Evolutionary conservation across 1,140 invertebrate species (phyloP).

Genomic region (Caligus rogercresseyi): DNA sequence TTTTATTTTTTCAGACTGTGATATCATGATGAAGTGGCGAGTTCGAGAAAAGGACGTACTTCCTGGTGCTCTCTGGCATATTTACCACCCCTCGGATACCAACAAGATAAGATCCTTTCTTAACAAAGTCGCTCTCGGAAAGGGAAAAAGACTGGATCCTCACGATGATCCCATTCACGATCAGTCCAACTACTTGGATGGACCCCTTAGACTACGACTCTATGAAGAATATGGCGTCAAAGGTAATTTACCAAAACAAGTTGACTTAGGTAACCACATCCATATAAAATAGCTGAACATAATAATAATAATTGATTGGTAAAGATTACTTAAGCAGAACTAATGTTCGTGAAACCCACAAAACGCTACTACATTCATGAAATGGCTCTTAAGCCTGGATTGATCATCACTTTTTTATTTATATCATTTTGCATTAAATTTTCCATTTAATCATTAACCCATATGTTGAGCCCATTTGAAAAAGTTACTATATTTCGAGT

Average conservation of each 20-base stretch:
- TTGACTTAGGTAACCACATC: too few relatives aligned
- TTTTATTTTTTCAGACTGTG: constrained; percentile 40
- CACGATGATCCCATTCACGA: constrained; percentile 94
- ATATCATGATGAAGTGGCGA: constrained; percentile 58
- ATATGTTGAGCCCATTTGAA: too few relatives aligned
- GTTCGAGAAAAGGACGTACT: constrained; percentile 58
- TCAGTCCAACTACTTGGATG: constrained; percentile 87
- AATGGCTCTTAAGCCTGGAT: too few relatives aligned
- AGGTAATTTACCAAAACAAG: constrained; percentile 21
- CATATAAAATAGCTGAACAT: too few relatives aligned
- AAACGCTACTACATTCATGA: too few relatives aligned
- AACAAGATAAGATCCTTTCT: constrained; percentile 87
- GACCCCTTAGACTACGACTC: constrained; percentile 60
- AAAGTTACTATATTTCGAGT: too few relatives aligned
- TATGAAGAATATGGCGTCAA: constrained; percentile 82
- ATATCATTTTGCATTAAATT: too few relatives aligned
- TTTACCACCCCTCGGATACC: constrained; percentile 80
- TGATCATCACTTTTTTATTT: too few relatives aligned
- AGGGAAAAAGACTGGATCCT: constrained; percentile 63
- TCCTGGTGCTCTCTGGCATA: constrained; percentile 94
- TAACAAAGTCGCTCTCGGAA: constrained; percentile 69
- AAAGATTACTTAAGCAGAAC: too few relatives aligned
- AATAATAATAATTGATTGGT: too few relatives aligned
- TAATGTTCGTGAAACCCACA: too few relatives aligned
- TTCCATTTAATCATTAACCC: too few relatives aligned